Conservation (phyloP, 2,797 vertebrate genomes). For the Xyrichtys novacula region DNA sequence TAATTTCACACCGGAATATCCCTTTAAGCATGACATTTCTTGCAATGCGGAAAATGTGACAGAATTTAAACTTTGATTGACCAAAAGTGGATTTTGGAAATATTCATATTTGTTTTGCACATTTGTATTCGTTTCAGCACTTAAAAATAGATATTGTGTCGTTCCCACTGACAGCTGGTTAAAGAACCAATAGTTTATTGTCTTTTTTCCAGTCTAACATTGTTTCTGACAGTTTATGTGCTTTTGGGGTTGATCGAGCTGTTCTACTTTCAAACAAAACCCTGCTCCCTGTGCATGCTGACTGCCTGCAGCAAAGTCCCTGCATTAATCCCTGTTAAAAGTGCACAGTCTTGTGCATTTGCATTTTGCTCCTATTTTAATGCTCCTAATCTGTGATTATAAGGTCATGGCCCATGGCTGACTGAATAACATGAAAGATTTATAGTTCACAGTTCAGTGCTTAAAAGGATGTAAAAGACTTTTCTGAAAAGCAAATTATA, state of each 20-base stretch:
- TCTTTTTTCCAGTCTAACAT: too few species aligned
- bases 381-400: conserved; percentile 34
- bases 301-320: neutral
- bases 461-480: conserved; percentile 6
- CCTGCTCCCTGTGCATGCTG: neutral
- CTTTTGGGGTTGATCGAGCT: conserved; percentile 6
- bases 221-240: neutral
- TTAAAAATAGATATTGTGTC: too few species aligned
- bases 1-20: too few species aligned
- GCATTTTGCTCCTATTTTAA: conserved; percentile 12
- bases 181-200: too few species aligned
- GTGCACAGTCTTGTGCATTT: neutral
- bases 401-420: conserved; percentile 19
- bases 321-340: neutral
- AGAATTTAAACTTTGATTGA: too few species aligned
- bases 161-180: too few species aligned
- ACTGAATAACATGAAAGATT: conserved; percentile 26
- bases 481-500: conserved; percentile 14
- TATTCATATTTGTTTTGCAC: too few species aligned
- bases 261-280: conserved; percentile 9
- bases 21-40: too few species aligned
- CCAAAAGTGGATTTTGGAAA: too few species aligned
- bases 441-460: conserved; percentile 19
- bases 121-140: too few species aligned
- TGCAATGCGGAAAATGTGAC: too few species aligned